Base-by-base conservation (phyloP, 2,888 invertebrate genomes). In the Hydroisotoma schaefferi region DNA sequence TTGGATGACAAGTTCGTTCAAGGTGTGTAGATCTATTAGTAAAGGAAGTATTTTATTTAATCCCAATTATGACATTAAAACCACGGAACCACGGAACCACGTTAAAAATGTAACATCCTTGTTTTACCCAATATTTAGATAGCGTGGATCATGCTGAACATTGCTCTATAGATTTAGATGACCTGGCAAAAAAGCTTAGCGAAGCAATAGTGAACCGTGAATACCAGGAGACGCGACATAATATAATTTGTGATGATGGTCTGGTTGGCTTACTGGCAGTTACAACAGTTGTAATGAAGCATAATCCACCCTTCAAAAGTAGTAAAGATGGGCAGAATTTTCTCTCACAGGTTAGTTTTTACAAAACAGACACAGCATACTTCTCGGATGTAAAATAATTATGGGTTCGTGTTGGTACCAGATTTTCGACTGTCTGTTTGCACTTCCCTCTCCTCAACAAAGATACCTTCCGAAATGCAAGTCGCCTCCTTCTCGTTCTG, bases 391-490 rank as follows among this genome's bases (percentile, higher is more conserved):
- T 55, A 48, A 40, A 10, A 8, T 40, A 20, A 10, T 18, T 5
- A 10, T 40, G 20, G 5, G 15, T 40, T 40, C 5, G 20, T 40
- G 8, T 40, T n/a, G n/a, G n/a, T n/a, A n/a, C 33, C 33, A 46
- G 46, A 46, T 56, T 20, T 94, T 94, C 75, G 87, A 89, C 48
- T 91, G 89, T 76, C 81, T 94, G 1, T 95, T 95, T 76, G 91
- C 91, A 59, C 83, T 94, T 65, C 93, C 94, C 0, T 90, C 87
- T 73, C 89, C 93, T 0, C 84, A 86, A 47, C 84, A 88, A 71
- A 84, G 92, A 1, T 87, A 90, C 74, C 83, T 93, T 43, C 94
- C 95, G 0, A 94, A 94, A 77, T 95, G 94, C 78, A 95, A 95
- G 77, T 90, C 93, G 8, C 88, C 75, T 58, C 85, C 89, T 33